Evolutionary conservation across 2,113 vertebrate species (phyloP).

Genomic region (Paradoxurus hermaphroditus): DNA sequence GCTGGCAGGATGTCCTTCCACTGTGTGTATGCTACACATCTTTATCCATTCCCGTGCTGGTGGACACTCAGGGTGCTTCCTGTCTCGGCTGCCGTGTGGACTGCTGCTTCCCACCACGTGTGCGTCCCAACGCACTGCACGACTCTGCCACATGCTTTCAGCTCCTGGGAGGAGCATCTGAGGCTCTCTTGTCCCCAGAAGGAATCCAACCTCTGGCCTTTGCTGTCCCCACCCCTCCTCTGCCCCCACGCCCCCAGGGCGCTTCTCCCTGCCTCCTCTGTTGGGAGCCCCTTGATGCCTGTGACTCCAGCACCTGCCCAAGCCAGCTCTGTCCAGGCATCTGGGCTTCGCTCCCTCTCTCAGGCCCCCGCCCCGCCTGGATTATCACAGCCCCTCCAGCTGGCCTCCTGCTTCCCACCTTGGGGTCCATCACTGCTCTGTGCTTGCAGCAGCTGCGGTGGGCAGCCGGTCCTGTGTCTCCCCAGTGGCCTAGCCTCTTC

Average conservation of each 20-base stretch:
- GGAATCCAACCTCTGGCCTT: neutral
- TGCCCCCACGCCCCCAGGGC: neutral
- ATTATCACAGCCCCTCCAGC: neutral
- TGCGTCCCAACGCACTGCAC: neutral
- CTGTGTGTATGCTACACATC: rapidly evolving
- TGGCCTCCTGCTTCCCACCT: neutral
- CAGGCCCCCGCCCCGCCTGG: neutral
- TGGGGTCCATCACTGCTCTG: neutral
- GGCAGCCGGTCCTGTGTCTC: neutral
- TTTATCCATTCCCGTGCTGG: neutral
- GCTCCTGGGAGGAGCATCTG: neutral
- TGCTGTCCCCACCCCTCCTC: neutral
- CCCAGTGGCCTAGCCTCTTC: neutral
- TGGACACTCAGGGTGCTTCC: neutral
- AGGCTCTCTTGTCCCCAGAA: neutral
- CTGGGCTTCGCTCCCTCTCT: neutral
- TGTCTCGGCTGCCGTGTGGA: rapidly evolving
- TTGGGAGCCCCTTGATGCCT: neutral
- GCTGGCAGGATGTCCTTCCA: neutral
- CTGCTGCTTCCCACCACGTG: neutral
- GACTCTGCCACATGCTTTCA: neutral
- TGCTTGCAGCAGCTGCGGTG: neutral
- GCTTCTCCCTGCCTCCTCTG: neutral
- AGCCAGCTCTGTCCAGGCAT: rapidly evolving
- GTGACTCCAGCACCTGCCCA: rapidly evolving